Conservation (phyloP, 2,113 vertebrate genomes). For the Asarcornis scutulata region DNA sequence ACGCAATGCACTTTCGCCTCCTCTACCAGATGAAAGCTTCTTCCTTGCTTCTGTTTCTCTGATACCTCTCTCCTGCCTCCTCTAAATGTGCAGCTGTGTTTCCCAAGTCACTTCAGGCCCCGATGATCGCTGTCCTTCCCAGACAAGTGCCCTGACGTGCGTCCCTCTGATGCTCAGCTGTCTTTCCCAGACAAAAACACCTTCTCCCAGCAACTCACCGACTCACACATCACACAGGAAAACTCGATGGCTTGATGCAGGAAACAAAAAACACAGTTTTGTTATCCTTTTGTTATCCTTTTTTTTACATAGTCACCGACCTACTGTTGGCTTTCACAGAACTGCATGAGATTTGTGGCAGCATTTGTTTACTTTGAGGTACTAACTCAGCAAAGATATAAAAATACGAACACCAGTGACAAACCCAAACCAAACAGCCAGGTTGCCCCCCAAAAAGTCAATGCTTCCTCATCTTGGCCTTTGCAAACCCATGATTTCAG, state of each 20-base stretch:
- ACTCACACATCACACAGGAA: neutral
- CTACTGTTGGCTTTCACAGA: neutral
- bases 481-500: fast-evolving
- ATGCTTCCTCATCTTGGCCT: neutral
- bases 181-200: neutral
- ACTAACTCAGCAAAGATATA: neutral
- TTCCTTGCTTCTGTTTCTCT: neutral
- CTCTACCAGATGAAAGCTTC: neutral
- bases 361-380: neutral
- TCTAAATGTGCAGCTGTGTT: neutral
- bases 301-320: neutral
- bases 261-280: neutral
- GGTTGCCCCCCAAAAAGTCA: neutral
- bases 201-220: neutral
- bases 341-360: fast-evolving
- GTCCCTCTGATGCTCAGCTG: neutral
- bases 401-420: neutral
- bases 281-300: neutral
- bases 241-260: neutral
- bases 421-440: neutral
- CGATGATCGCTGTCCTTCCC: neutral
- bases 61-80: neutral
- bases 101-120: neutral
- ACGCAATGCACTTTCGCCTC: neutral
- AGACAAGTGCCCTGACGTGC: neutral